Percentiles rank a stretch among this genome's conserved stretches.
phyloP scores from a whole-genome alignment of 2,797 vertebrate genomes.

The Sebastes oblongus region DNA sequence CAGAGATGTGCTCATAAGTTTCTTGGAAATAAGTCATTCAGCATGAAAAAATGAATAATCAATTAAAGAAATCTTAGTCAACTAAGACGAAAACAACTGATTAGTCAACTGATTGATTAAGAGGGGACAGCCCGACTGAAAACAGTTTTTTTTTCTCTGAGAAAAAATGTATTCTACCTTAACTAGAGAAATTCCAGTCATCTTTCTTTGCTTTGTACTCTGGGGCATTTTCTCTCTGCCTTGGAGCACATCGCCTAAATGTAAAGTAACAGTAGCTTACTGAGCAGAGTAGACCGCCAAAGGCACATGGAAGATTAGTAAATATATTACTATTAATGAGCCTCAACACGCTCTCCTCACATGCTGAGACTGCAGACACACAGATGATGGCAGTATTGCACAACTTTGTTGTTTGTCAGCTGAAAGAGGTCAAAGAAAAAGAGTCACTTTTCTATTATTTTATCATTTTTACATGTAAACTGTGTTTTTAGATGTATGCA shows the following conservation, averaged over 20 bases:
- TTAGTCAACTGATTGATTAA: no score
- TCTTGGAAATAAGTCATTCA: neutral
- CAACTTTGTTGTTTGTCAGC: neutral
- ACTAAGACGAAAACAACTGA: no score
- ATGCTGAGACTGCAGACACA: neutral
- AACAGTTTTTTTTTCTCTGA: neutral
- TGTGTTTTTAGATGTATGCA: neutral
- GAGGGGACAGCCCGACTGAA: no score
- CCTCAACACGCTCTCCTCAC: neutral
- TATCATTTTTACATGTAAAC: neutral
- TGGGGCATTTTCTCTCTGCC: neutral
- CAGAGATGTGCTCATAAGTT: neutral
- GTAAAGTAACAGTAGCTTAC: neutral
- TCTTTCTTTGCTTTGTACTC: neutral
- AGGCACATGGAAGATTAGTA: neutral
- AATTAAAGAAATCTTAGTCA: no score
- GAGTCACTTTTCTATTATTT: neutral
- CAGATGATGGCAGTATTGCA: neutral
- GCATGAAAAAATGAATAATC: no score
- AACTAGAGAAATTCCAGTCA: neutral
- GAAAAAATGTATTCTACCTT: neutral
- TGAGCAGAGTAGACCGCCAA: neutral
- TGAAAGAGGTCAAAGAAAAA: neutral
- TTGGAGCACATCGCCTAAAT: neutral
- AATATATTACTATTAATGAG: neutral